Base-by-base conservation (phyloP, 2,797 vertebrate genomes). In the Dicrostonyx torquatus region DNA sequence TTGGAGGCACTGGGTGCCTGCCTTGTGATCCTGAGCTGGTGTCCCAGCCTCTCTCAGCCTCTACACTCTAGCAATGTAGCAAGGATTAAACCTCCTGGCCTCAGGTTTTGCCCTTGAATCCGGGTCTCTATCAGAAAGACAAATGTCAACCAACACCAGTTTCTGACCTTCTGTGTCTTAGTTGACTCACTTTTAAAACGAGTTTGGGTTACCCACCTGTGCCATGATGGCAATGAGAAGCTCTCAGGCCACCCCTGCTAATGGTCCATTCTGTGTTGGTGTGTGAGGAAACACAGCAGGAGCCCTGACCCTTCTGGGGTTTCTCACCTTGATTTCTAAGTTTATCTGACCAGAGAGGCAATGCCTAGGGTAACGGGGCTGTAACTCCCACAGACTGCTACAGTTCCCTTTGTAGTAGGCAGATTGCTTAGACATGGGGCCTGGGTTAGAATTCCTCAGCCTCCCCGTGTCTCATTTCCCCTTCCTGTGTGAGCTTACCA, bases 1-100 rank as follows among this genome's bases (percentile, higher is more conserved):
- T 26, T 14, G 34, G 68, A 22, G 8, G 7, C 60, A 4, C 58
- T 0, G 0, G 0, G 10, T 14, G 17, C 4, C 10, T 5, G 0
- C 80, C 40, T 9, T 24, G 76, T 6, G 62, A 50, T 66, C 20
- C 48, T 0, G 22, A 43, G 9, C 48, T 20, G 1, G 55, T 4
- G 31, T 78, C 50, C n/a, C 31, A 34, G 48, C 66, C 43, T 53
- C 48, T 73, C 45, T 70, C 55, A 31, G 70, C 15, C 45, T 34
- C 18, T 55, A 43, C 11, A 1, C 18, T 70, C 60, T 22, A 73
- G 37, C 70, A 31, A 43, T 22, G 55, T 18, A 60, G 15, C 48
- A 72, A 40, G 20, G 18, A 17, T 15, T 0, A 53, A 13, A 0
- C 2, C 4, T 4, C 17, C 20, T 10, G 9, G 20, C 5, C 55